Percentiles rank a stretch among this genome's conserved stretches.
Conservation (phyloP, 2,797 vertebrate genomes). For the Spinus olivaceus region DNA sequence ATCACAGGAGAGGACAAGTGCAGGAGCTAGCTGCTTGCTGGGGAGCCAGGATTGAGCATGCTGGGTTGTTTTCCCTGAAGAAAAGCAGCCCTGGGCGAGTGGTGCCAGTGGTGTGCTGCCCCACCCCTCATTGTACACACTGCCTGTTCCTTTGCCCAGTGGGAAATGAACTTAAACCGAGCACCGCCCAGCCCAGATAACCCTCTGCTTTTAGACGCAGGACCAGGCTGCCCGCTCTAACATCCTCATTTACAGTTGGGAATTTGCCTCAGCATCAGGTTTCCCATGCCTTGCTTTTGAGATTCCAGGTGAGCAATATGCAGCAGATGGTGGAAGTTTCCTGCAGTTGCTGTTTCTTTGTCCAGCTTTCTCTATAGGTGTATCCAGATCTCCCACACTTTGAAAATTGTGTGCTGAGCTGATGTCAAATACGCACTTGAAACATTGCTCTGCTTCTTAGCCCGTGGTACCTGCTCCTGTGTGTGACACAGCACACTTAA, state of each 20-base stretch:
- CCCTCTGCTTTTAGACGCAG: not conserved
- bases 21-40: not conserved
- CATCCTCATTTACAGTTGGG: not conserved
- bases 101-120: not conserved
- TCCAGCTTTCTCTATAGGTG: not conserved
- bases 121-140: slow-evolving; percentile 13
- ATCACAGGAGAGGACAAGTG: not conserved
- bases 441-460: too few relatives aligned
- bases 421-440: not conserved
- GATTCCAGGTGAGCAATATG: rapidly evolving
- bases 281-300: not conserved
- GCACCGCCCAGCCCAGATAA: not conserved
- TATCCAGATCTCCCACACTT: not conserved
- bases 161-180: not conserved
- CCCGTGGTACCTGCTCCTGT: not conserved
- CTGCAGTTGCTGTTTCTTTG: not conserved
- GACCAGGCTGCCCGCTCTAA: not conserved
- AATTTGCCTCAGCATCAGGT: not conserved
- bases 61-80: not conserved
- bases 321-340: not conserved
- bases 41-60: not conserved
- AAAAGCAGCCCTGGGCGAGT: not conserved
- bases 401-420: not conserved
- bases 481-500: not conserved
- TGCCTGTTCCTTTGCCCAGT: not conserved